Base-by-base conservation (phyloP, 2,888 invertebrate genomes). In the Acrobasis suavella region DNA sequence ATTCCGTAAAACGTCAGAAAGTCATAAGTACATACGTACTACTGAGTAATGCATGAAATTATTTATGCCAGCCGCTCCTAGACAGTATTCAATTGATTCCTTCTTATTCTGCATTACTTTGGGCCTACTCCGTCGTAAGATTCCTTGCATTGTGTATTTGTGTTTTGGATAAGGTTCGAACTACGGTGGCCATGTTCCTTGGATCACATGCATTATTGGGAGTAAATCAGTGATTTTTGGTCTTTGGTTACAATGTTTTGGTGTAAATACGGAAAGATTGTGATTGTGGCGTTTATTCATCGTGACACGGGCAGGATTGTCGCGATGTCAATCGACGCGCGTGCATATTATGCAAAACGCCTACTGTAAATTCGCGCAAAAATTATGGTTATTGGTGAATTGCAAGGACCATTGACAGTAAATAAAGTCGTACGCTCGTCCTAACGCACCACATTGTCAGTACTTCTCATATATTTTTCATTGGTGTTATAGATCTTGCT, bases 401-500 rank as follows among this genome's bases (percentile, higher is more conserved):
- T 87, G 82, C 91, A 92, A 91, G 91, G 91, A 91, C 92, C 91
- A 91, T 91, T 88, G 81, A 81, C 82, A 83, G 75, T 84, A 82
- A 82, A 72, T 74, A 69, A 82, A 85, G 78, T 76, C 73, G 73
- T 83, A 79, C 83, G 86, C 83, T 86, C 85, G 89, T 93, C 82
- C 82, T 80, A 72, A 83, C 74, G 89, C 89, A 88, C 85, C 87
- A 88, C 89, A 89, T 87, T 86, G 83, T 83, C 84, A 85, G 83
- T 85, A 81, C 76, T 72, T 82, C 87, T 91, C 79, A 89, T 78
- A 82, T 86, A 78, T 86, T 88, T 91, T 84, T 90, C 83, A 87
- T 93, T 94, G 91, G 90, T 93, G 94, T 94, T 94, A 92, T 94
- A 94, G 94, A 94, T 94, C 92, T 94, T 94, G 94, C 94, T 94